These are phyloP conservation scores for Rhabdomys pumilio DNA, from an alignment of 2,797 vertebrate species.

Conservation along the genomic window DNA sequence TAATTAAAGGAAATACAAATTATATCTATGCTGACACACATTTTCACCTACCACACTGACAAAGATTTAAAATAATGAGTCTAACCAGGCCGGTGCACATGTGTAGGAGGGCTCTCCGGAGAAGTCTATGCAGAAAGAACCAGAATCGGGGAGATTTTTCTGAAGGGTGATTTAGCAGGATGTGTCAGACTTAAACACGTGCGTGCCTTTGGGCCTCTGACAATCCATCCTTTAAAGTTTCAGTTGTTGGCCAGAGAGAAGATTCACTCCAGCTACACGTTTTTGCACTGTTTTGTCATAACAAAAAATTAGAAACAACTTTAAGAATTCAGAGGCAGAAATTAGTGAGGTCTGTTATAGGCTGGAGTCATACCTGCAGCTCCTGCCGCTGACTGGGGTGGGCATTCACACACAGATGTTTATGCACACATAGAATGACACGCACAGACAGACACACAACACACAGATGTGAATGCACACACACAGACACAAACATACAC, in stretches of 20 bases:
- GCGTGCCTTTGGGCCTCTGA: conserved; percentile 67
- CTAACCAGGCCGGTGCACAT: not conserved
- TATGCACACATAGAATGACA: not conserved
- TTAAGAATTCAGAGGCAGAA: conserved; percentile 44
- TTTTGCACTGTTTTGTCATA: conserved; percentile 68
- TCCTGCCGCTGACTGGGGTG: not conserved
- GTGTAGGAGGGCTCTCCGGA: not conserved
- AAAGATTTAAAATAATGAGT: conserved; percentile 70
- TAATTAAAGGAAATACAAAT: conserved; percentile 82
- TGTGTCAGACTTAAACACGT: conserved; percentile 60
- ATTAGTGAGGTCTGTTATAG: conserved; percentile 19
- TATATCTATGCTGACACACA: conserved; percentile 58
- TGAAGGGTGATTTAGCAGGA: conserved; percentile 65
- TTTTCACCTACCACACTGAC: conserved; percentile 67
- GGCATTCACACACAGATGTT: not conserved
- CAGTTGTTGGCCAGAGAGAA: conserved; percentile 52
- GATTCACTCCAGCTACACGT: conserved; percentile 14
- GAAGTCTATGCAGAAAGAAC: not conserved
- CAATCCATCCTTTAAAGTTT: conserved; percentile 64
- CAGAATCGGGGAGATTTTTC: not conserved
- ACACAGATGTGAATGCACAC: not conserved
- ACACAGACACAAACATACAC: not conserved
- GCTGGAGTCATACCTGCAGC: not conserved
- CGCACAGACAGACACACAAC: too few species aligned
- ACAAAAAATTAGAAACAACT: conserved; percentile 69